Percentiles rank a stretch among this genome's conserved stretches.
Conservation (phyloP, 2,888 invertebrate genomes). For the Phyllotreta striolata region DNA sequence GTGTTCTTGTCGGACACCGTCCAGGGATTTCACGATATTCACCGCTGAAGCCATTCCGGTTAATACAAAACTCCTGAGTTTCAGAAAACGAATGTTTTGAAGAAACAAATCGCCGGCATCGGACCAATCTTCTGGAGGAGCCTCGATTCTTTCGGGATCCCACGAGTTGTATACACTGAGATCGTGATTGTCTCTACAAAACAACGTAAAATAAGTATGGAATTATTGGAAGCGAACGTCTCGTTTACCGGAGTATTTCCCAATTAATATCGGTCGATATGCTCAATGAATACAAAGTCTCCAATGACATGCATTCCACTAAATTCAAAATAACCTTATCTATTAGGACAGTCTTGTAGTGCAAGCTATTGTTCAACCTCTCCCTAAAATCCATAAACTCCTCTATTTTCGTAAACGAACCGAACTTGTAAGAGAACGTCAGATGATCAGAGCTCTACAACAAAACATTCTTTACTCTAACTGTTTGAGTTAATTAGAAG, state of each 20-base stretch:
- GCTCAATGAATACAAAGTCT: slow-evolving; percentile 66
- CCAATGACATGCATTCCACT: slow-evolving; percentile 64
- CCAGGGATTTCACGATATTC: slow-evolving; percentile 53
- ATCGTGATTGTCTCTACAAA: slow-evolving; percentile 77
- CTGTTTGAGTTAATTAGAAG: too few relatives aligned
- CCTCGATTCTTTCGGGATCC: slow-evolving; percentile 67
- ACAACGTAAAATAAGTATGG: background rate
- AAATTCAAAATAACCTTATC: slow-evolving; percentile 78
- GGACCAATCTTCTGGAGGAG: slow-evolving; percentile 58
- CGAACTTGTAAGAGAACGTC: slow-evolving; percentile 92
- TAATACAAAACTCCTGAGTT: slow-evolving; percentile 52
- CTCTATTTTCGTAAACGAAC: slow-evolving; percentile 90
- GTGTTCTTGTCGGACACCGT: slow-evolving; percentile 50
- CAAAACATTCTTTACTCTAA: slow-evolving; percentile 18
- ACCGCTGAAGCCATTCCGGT: slow-evolving; percentile 50
- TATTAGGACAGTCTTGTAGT: slow-evolving; percentile 72
- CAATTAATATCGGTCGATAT: slow-evolving; percentile 69
- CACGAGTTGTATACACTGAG: slow-evolving; percentile 74
- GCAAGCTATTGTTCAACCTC: slow-evolving; percentile 81
- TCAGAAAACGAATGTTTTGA: slow-evolving; percentile 55
- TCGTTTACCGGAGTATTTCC: slow-evolving; percentile 62
- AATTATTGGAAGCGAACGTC: too few relatives aligned
- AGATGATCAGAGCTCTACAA: slow-evolving; percentile 87
- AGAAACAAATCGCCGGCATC: slow-evolving; percentile 50
- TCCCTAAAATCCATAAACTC: slow-evolving; percentile 88